Percentiles rank a stretch among this genome's conserved stretches.
Conservation (phyloP, 2,797 vertebrate species). For the Gouania willdenowi region DNA sequence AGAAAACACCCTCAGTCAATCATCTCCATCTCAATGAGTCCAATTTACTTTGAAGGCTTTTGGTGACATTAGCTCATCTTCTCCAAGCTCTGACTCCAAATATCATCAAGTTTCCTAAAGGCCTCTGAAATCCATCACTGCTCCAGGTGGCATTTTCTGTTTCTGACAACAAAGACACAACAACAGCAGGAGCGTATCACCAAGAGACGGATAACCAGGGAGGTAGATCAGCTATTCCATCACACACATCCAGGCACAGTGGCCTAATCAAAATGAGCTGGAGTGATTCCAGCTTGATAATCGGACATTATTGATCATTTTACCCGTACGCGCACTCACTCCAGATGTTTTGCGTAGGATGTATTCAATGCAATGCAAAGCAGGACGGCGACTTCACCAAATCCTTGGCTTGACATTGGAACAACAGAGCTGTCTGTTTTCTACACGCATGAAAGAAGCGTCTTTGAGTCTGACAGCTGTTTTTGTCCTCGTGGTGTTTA, state of each 20-base stretch:
- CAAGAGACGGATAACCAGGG: constrained; percentile 30
- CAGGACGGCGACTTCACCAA: constrained; percentile 39
- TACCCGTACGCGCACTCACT: neutral
- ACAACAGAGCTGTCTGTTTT: constrained; percentile 12
- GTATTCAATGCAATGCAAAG: constrained; percentile 23
- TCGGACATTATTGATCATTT: constrained; percentile 9
- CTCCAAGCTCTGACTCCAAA: constrained; percentile 13
- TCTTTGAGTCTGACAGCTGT: constrained; percentile 32
- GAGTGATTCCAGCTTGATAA: constrained; percentile 19
- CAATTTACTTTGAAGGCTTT: constrained; percentile 8
- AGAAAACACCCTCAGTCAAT: constrained; percentile 7
- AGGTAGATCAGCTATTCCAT: constrained; percentile 36
- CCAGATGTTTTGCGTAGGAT: constrained; percentile 9
- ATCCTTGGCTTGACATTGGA: constrained; percentile 47
- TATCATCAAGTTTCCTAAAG: constrained; percentile 23
- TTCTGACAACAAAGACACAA: constrained; percentile 13
- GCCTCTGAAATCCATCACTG: constrained; percentile 38
- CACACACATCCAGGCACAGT: constrained; percentile 28
- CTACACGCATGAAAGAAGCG: neutral
- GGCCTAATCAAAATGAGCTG: constrained; percentile 17
- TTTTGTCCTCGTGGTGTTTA: constrained; percentile 34
- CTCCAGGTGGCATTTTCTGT: constrained; percentile 35
- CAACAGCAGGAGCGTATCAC: constrained; percentile 44
- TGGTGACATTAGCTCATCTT: constrained; percentile 40
- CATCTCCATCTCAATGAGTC: constrained; percentile 13